These are phyloP conservation scores for Brachionus paranguensis DNA, from an alignment of 1,140 invertebrate species.

Conservation along the genomic window DNA sequence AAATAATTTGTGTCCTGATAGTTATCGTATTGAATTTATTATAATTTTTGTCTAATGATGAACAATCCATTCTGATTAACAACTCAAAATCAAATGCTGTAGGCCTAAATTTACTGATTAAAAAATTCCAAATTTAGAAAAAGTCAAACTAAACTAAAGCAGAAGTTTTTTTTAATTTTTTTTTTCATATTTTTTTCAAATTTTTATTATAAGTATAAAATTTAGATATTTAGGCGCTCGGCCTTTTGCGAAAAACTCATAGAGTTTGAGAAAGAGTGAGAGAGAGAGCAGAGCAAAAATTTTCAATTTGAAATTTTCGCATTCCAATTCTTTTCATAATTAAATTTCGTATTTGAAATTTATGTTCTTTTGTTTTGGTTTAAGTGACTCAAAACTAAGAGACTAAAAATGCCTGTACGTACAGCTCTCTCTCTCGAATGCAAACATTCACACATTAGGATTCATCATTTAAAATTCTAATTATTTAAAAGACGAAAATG, in stretches of 20 bases:
- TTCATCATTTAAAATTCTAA: background rate
- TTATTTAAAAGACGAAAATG: background rate
- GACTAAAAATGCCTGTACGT: background rate
- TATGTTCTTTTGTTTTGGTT: background rate
- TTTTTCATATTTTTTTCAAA: too few relatives aligned
- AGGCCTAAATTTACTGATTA: background rate
- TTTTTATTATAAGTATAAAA: background rate
- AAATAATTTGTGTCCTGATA: background rate
- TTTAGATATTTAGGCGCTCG: background rate
- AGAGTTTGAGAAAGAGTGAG: background rate
- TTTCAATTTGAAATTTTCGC: background rate
- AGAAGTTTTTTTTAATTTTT: too few relatives aligned
- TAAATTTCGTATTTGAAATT: conserved; percentile 24
- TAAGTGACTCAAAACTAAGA: conserved; percentile 10
- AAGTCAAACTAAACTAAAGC: too few relatives aligned
- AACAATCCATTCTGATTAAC: background rate
- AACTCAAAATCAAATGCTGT: background rate
- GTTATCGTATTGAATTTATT: background rate
- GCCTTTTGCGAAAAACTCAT: background rate
- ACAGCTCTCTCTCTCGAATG: background rate
- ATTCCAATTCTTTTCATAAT: conserved; percentile 3
- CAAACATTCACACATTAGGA: background rate
- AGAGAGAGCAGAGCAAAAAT: background rate
- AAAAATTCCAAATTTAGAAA: background rate
- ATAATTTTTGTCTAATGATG: background rate